phyloP scores from a whole-genome alignment of 2,113 vertebrate genomes.

The Talpa occidentalis region DNA sequence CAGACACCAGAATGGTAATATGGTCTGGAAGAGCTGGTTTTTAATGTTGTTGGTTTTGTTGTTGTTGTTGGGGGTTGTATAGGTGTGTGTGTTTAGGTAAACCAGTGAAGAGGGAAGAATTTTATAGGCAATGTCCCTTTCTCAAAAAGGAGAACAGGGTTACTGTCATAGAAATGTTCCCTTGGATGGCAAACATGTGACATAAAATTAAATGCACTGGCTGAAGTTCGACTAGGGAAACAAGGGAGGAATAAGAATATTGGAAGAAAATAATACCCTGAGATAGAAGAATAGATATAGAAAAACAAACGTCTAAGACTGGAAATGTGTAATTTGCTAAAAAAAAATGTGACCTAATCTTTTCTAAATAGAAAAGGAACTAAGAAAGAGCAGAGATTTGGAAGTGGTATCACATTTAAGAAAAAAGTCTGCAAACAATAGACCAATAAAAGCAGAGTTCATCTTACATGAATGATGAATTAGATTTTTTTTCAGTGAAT shows the following conservation, averaged over 20 bases:
- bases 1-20: not conserved
- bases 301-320: conserved; percentile 27
- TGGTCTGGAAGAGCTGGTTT: not conserved
- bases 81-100: not conserved
- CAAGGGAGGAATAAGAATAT: not conserved
- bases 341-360: conserved; percentile 43
- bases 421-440: conserved; percentile 45
- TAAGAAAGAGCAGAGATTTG: conserved; percentile 46
- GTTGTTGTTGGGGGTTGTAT: not conserved
- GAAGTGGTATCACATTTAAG: conserved; percentile 72
- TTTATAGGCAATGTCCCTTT: not conserved
- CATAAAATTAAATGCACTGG: conserved; percentile 30
- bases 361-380: conserved; percentile 56
- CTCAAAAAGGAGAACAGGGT: not conserved
- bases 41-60: not conserved
- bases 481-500: not conserved
- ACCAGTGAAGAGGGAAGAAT: not conserved
- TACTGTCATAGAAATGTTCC: not conserved
- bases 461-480: conserved; percentile 63
- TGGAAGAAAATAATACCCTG: not conserved
- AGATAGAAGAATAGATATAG: not conserved
- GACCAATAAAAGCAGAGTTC: conserved; percentile 57
- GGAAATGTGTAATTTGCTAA: conserved; percentile 39
- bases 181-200: not conserved
- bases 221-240: not conserved